A percentile compares a stretch with the other conserved stretches of the same genome.
These are phyloP conservation scores for Orientallactaga bullata DNA, from an alignment of 2,113 vertebrate genomes.

Conservation along the genomic window DNA sequence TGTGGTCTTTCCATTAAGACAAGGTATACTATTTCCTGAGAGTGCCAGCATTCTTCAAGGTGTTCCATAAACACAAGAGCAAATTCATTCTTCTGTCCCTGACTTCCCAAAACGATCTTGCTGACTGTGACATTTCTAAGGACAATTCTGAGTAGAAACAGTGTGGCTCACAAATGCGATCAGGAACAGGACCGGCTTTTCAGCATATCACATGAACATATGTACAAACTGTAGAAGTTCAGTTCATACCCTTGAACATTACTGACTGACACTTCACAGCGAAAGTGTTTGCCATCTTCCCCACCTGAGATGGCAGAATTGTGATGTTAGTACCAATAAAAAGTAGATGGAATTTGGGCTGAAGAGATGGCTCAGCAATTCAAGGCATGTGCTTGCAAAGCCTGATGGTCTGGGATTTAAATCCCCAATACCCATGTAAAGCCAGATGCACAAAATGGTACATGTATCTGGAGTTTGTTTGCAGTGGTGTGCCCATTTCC, in stretches of 20 bases:
- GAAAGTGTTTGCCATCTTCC: background rate
- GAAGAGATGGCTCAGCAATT: no score
- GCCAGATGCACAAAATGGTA: no score
- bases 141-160: background rate
- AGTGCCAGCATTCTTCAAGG: fast-evolving
- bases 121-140: background rate
- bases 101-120: background rate
- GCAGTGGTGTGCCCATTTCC: no score
- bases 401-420: no score
- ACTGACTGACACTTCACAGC: fast-evolving
- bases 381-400: no score
- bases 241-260: fast-evolving
- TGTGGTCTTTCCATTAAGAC: background rate
- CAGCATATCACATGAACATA: fast-evolving
- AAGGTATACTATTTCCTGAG: fast-evolving
- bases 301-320: background rate
- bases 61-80: background rate
- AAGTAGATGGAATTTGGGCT: no score
- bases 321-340: fast-evolving
- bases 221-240: background rate
- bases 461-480: no score
- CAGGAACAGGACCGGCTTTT: fast-evolving
- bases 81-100: background rate
- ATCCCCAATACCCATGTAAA: no score
- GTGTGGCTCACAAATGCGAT: fast-evolving